Evolutionary conservation across 2,888 invertebrate genomes (phyloP).

Genomic region (Ormyrus labotus): DNA sequence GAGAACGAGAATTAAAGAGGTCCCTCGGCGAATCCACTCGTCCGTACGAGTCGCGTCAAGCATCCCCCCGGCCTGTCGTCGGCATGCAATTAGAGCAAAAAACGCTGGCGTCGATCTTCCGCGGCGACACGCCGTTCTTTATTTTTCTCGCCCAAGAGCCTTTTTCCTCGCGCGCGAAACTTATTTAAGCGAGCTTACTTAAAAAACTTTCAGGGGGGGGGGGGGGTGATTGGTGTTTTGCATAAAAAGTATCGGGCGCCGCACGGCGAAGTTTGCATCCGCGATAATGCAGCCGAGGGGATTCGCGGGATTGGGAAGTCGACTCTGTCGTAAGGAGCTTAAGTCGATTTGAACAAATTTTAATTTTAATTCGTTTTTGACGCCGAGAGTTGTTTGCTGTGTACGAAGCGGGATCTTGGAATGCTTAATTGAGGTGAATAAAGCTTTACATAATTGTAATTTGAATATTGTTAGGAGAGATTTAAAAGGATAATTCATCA

Average conservation of each 20-base stretch:
- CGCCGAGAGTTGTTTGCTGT: too few relatives aligned
- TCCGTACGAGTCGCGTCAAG: not conserved
- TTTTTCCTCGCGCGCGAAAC: not conserved
- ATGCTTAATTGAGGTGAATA: too few relatives aligned
- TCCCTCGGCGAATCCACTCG: not conserved
- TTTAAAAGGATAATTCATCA: too few relatives aligned
- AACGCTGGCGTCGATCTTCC: constrained; percentile 5
- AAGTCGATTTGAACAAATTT: too few relatives aligned
- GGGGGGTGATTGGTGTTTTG: constrained; percentile 10
- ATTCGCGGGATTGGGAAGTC: constrained; percentile 21
- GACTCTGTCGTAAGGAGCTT: not conserved
- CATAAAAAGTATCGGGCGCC: constrained; percentile 6
- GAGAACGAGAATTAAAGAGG: constrained; percentile 35
- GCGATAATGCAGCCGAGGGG: constrained; percentile 13
- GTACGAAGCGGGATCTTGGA: too few relatives aligned
- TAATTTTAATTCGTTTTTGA: too few relatives aligned
- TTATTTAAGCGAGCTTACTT: constrained; percentile 31
- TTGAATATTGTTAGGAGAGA: too few relatives aligned
- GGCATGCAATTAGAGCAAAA: constrained; percentile 30
- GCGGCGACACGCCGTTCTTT: not conserved
- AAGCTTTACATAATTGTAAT: too few relatives aligned
- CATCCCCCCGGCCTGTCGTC: not conserved
- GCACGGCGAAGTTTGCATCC: not conserved
- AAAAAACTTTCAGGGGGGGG: constrained; percentile 21
- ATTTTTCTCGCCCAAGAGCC: not conserved